Evolutionary conservation across 2,113 vertebrate genomes (phyloP).

Genomic region (Micronycteris hirsuta): DNA sequence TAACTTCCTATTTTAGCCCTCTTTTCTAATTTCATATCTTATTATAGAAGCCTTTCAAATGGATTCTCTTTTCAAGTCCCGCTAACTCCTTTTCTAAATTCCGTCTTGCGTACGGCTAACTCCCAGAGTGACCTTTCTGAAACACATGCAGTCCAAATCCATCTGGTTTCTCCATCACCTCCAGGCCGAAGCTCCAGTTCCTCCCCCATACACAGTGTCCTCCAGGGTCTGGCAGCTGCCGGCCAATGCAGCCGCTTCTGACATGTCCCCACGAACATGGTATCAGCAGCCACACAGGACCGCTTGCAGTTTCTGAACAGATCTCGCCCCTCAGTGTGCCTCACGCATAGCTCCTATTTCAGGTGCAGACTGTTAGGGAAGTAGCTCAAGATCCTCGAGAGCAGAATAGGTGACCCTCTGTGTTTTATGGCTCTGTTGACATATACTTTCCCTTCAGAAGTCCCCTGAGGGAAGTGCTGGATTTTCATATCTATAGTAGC

Average conservation of each 20-base stretch:
- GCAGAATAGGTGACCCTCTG: background rate
- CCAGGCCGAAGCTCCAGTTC: background rate
- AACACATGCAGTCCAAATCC: background rate
- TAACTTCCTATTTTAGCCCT: background rate
- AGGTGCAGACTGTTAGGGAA: background rate
- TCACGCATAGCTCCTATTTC: background rate
- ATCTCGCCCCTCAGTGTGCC: rapidly evolving
- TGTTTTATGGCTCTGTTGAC: background rate
- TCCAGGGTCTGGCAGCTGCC: background rate
- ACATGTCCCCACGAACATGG: background rate
- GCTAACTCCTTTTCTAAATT: background rate
- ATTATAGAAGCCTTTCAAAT: background rate
- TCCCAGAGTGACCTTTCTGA: background rate
- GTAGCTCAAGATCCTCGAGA: background rate
- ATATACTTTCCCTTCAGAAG: background rate
- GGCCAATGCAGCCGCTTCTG: background rate
- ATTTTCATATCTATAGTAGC: background rate
- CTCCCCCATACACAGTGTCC: background rate
- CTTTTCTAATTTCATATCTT: background rate
- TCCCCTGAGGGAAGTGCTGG: background rate
- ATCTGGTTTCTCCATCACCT: background rate
- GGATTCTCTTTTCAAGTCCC: background rate
- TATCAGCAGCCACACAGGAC: background rate
- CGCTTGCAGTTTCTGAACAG: background rate
- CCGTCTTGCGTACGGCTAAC: background rate